Conservation (phyloP, 2,797 vertebrate genomes). For the Galaxias olidus region DNA sequence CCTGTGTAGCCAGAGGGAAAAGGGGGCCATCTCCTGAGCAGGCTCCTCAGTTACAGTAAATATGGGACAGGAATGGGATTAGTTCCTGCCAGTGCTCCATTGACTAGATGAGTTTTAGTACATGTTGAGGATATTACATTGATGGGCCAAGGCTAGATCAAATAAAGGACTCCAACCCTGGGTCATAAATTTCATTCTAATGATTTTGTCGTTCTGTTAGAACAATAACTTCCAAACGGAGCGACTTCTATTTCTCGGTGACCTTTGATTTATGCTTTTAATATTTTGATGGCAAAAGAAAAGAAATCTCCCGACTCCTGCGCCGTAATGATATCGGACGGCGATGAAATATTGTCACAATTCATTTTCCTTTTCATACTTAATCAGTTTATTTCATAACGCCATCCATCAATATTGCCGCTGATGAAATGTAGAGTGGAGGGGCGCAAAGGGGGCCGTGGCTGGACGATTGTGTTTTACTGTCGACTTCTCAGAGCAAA, state of each 20-base stretch:
- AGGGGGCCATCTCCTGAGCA: slow-evolving; percentile 34
- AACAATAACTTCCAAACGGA: slow-evolving; percentile 78
- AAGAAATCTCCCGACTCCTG: slow-evolving; percentile 85
- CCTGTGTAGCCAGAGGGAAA: slow-evolving; percentile 28
- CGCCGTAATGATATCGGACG: slow-evolving; percentile 77
- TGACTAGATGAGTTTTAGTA: slow-evolving; percentile 56
- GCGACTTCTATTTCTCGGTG: slow-evolving; percentile 66
- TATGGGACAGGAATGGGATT: slow-evolving; percentile 50
- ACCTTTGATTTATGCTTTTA: slow-evolving; percentile 95
- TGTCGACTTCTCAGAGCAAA: slow-evolving; percentile 79
- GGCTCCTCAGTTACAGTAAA: slow-evolving; percentile 42
- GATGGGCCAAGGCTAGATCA: slow-evolving; percentile 66
- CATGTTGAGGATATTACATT: slow-evolving; percentile 63
- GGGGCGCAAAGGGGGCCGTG: slow-evolving; percentile 63
- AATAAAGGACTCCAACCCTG: slow-evolving; percentile 65
- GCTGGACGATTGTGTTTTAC: slow-evolving; percentile 79
- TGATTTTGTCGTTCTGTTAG: slow-evolving; percentile 87
- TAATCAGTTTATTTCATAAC: slow-evolving; percentile 93
- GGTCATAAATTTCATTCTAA: slow-evolving; percentile 86
- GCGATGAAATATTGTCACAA: slow-evolving; percentile 85
- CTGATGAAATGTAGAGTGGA: slow-evolving; percentile 84
- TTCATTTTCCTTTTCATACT: slow-evolving; percentile 88
- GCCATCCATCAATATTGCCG: slow-evolving; percentile 86
- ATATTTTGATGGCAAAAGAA: slow-evolving; percentile 90
- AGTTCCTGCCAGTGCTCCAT: slow-evolving; percentile 56